Conservation (phyloP, 2,797 vertebrate genomes). For the Mormyrops attenuatus region DNA sequence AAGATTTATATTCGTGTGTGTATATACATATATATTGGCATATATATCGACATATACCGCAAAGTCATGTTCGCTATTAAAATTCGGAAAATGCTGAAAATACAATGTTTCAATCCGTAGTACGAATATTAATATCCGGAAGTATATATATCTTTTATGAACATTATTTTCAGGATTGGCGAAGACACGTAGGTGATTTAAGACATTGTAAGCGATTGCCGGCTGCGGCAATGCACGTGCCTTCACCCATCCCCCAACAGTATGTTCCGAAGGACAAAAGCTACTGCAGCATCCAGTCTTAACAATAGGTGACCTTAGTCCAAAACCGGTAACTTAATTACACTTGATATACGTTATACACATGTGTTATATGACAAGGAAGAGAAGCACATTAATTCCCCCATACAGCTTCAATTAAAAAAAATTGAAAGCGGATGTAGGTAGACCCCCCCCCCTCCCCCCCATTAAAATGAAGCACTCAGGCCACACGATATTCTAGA, state of each 20-base stretch:
- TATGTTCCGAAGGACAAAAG: conserved; percentile 28
- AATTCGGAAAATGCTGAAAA: background rate
- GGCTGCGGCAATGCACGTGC: conserved; percentile 20
- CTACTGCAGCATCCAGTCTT: conserved; percentile 27
- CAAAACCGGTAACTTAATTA: background rate
- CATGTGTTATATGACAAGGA: background rate
- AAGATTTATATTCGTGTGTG: background rate
- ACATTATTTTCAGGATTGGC: background rate
- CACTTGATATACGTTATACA: background rate
- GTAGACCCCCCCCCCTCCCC: background rate
- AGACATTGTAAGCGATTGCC: background rate
- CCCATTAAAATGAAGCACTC: background rate
- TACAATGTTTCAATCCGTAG: background rate
- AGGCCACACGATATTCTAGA: background rate
- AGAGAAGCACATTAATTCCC: background rate
- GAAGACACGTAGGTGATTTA: background rate
- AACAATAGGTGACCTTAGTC: background rate
- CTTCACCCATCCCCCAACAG: conserved; percentile 10
- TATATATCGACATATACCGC: background rate
- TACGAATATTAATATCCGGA: background rate
- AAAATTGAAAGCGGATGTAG: background rate
- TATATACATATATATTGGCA: background rate
- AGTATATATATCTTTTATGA: background rate
- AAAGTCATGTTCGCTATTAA: background rate
- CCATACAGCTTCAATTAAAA: background rate